phyloP scores from a whole-genome alignment of 2,888 invertebrate genomes.

The Noctua pronuba region DNA sequence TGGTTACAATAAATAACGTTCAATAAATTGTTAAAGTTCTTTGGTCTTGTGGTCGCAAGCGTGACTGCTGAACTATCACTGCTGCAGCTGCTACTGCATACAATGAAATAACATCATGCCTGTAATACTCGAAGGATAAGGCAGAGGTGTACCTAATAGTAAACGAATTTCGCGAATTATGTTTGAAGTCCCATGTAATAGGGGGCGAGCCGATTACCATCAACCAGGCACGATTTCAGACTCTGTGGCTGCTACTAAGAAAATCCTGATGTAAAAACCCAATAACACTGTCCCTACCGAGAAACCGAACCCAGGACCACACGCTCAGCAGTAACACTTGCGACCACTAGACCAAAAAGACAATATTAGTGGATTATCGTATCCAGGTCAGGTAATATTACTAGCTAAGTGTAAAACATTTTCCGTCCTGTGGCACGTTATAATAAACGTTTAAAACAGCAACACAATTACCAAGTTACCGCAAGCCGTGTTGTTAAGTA shows the following conservation, averaged over 20 bases:
- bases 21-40: neutral
- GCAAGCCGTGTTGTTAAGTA: neutral
- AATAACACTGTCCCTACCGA: neutral
- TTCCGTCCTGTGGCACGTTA: neutral
- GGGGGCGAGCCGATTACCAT: neutral
- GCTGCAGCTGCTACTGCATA: neutral
- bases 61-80: neutral
- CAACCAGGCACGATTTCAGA: neutral
- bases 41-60: neutral
- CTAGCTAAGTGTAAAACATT: neutral
- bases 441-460: neutral
- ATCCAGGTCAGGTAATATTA: neutral
- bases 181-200: neutral
- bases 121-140: neutral
- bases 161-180: neutral
- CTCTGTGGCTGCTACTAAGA: neutral
- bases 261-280: neutral
- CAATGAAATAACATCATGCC: neutral
- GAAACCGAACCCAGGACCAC: neutral
- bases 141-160: neutral
- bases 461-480: slow-evolving; percentile 12
- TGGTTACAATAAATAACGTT: neutral
- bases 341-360: neutral
- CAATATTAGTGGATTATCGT: neutral
- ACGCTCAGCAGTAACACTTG: neutral